Base-by-base conservation (phyloP, 30 jellyfish, hydroid and myxozoan genomes). In the Nemopilema nomurai region DNA sequence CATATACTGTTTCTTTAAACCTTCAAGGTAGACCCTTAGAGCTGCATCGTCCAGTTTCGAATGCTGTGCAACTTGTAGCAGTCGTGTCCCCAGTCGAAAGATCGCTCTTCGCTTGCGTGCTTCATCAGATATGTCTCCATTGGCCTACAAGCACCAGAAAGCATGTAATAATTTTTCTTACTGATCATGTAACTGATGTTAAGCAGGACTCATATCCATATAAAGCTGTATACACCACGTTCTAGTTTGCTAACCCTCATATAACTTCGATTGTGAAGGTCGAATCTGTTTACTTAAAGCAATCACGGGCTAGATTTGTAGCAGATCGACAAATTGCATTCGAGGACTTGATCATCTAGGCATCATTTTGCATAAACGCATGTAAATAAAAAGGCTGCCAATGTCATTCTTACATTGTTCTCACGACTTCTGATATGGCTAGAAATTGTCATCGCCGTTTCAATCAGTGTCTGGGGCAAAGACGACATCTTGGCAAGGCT, bases 31-130 rank as follows among this genome's bases (percentile, higher is more conserved):
- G 19, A 84, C 90, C 62, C 89, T 80, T 74, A 93, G 67, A 8
- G 97, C 92, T 18, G 83, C 88, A 30, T 70, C 90, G 69, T 93
- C 98, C 1, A 93, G 88, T 0, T 85, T 82, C 30, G 98, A 93
- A 79, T 93, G 87, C 77, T 76, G 90, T 0, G 98, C 97, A 8
- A 97, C 96, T 84, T 93, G 98, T 21, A 89, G 62, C 53, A 93
- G 83, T 17, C 96, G 91, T 16, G 92, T 89, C 9, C 90, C 98
- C 16, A 93, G 85, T 70, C 88, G 83, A 62, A 83, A 84, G 1
- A 74, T 80, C 16, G 98, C 96, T 72, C 81, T 93, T 28, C 87
- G 88, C 22, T 79, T 81, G 49, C 80, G 67, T 0, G 97, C 72
- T 26, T 80, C 89, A 0, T 73, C 21, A 1, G 95, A 63, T 3